Conservation (phyloP, 2,113 vertebrate species). For the Lycocorax pyrrhopterus region DNA sequence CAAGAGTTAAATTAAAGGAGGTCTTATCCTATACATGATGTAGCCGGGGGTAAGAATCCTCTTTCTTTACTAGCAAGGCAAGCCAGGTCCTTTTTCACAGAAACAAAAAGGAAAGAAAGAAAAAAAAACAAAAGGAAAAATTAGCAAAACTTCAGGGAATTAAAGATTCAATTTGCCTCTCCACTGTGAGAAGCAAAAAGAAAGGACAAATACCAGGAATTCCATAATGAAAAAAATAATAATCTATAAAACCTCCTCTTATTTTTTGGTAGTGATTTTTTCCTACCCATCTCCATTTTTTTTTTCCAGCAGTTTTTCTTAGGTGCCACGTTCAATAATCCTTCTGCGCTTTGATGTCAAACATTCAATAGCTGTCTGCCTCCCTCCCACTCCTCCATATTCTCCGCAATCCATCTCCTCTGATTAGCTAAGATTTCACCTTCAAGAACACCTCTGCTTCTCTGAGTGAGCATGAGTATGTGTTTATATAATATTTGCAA, state of each 20-base stretch:
- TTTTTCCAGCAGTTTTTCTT: constrained; percentile 40
- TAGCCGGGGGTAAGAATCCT: neutral
- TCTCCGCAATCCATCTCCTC: constrained; percentile 53
- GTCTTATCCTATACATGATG: neutral
- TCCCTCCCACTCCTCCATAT: constrained; percentile 56
- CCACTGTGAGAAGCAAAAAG: neutral
- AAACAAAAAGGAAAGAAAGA: neutral
- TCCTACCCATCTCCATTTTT: constrained; percentile 10
- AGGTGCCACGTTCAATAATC: constrained; percentile 57
- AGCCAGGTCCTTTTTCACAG: neutral
- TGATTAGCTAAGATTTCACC: constrained; percentile 65
- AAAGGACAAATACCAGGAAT: neutral
- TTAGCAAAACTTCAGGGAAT: neutral
- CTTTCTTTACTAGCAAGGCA: neutral
- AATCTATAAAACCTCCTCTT: neutral
- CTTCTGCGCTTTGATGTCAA: constrained; percentile 51
- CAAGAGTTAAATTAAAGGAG: neutral
- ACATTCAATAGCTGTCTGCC: constrained; percentile 64
- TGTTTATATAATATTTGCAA: constrained; percentile 39
- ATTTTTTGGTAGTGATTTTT: constrained; percentile 27
- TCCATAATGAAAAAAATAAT: neutral
- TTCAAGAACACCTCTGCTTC: constrained; percentile 43
- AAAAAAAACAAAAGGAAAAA: neutral
- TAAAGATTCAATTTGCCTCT: neutral
- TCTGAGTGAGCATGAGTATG: neutral